Conservation (phyloP, 2,113 vertebrate genomes). For the Erythrocebus patas region DNA sequence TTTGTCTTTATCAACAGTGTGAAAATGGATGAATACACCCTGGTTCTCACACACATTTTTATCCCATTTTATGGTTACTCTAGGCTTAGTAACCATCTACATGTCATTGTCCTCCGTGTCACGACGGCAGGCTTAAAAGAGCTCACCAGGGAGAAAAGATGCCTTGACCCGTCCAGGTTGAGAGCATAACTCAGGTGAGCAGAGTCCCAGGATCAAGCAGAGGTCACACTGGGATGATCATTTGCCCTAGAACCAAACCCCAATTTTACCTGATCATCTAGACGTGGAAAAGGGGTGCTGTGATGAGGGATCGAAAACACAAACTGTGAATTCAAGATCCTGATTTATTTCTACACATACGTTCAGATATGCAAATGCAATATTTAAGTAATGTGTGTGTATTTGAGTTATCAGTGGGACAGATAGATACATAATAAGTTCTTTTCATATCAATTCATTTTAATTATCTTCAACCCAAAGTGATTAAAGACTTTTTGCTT, state of each 20-base stretch:
- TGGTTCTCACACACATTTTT: too few relatives aligned
- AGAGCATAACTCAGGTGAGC: not conserved
- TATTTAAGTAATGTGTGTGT: too few relatives aligned
- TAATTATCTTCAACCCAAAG: not conserved
- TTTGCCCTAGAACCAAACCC: not conserved
- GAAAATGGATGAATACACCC: too few relatives aligned
- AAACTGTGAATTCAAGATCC: not conserved
- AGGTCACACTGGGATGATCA: fast-evolving
- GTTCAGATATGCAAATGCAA: not conserved
- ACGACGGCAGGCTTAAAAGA: not conserved
- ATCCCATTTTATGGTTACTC: too few relatives aligned
- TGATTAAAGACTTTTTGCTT: not conserved
- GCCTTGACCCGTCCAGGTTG: not conserved
- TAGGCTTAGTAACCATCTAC: fast-evolving
- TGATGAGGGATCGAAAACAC: not conserved
- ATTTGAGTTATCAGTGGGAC: too few relatives aligned
- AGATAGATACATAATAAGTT: not conserved
- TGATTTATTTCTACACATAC: not conserved
- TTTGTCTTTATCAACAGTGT: too few relatives aligned
- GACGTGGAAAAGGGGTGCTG: not conserved
- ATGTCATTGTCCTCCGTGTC: not conserved
- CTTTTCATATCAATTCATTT: not conserved
- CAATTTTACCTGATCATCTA: not conserved
- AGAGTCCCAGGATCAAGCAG: not conserved
- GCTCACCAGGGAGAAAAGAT: not conserved